Percentiles rank a stretch among this genome's conserved stretches.
Evolutionary conservation across 2,113 vertebrate species (phyloP).

Genomic region (Crypturellus undulatus): DNA sequence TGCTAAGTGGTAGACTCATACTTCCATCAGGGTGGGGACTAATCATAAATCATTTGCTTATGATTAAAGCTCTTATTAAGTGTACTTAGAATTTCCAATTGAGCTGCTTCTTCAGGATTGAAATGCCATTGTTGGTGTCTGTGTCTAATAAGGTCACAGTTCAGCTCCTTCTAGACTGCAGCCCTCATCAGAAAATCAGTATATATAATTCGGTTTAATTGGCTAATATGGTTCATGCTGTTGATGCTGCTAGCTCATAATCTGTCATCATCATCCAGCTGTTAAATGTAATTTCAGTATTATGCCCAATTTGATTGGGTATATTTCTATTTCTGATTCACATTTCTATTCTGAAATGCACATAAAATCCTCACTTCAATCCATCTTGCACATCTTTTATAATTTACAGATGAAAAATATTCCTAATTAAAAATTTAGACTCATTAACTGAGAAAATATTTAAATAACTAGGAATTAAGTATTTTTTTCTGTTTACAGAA

Average conservation of each 20-base stretch:
- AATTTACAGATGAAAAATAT: background rate
- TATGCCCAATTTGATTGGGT: background rate
- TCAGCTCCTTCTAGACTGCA: background rate
- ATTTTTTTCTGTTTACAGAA: background rate
- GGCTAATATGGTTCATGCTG: background rate
- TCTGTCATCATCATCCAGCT: background rate
- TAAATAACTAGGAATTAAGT: background rate
- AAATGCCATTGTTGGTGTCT: background rate
- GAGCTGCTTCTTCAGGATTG: background rate
- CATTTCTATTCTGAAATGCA: background rate
- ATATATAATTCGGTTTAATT: slow-evolving; percentile 28
- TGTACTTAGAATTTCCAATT: background rate
- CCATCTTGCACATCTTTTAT: background rate
- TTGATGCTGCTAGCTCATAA: slow-evolving; percentile 3
- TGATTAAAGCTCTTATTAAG: background rate
- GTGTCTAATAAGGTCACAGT: background rate
- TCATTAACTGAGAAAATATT: background rate
- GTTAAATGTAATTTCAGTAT: slow-evolving; percentile 5
- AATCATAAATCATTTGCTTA: background rate
- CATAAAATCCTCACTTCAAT: background rate
- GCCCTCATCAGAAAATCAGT: background rate
- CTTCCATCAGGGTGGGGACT: background rate
- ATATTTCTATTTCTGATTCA: background rate
- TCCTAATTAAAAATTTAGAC: background rate
- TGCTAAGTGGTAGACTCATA: background rate